Base-by-base conservation (phyloP, 2,888 invertebrate genomes). In the Limnephilus auricula region DNA sequence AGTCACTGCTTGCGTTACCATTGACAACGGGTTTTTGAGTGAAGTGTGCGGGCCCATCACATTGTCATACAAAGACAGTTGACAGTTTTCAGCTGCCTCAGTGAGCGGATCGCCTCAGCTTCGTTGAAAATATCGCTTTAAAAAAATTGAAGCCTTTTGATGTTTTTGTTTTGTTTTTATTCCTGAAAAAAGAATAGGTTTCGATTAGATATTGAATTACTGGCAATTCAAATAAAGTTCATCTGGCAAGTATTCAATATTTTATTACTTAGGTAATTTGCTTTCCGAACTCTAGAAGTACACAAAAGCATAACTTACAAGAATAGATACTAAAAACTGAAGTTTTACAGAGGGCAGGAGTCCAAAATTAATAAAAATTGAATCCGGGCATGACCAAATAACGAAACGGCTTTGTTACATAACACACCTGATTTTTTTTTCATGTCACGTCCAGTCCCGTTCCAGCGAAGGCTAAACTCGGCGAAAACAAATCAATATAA, bases 401-500 rank as follows among this genome's bases (percentile, higher is more conserved):
- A 80, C 80, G 80, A 85, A 37, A 84, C 12, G 84, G 30, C 40
- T 30, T n/a, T 45, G 45, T 85, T 85, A 40, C 34, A 37, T 50
- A 85, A 85, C 31, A 65, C 79, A 78, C 34, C 87, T 32, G 86
- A 65, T 65, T 86, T 32, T 90, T 87, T 90, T 90, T 88, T 83
- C 88, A 25, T 37, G 88, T 90, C 90, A 90, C 90, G 90, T 90
- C 25, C 90, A 50, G 50, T 31, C 87, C 78, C 34, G 32, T 88
- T 90, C 86, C 90, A 32, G 90, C 90, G 82, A 88, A 80, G 82
- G 79, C 87, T 88, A 80, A 91, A 91, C 84, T 91, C 89, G 84
- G 78, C 45, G 89, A 91, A 91, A 91, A 91, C 91, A 91, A 91
- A 91, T 91, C 91, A 91, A 91, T 91, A 91, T 91, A 86, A 89